These are phyloP conservation scores for Lipophrys pholis DNA, from an alignment of 2,113 vertebrate genomes.

Conservation along the genomic window DNA sequence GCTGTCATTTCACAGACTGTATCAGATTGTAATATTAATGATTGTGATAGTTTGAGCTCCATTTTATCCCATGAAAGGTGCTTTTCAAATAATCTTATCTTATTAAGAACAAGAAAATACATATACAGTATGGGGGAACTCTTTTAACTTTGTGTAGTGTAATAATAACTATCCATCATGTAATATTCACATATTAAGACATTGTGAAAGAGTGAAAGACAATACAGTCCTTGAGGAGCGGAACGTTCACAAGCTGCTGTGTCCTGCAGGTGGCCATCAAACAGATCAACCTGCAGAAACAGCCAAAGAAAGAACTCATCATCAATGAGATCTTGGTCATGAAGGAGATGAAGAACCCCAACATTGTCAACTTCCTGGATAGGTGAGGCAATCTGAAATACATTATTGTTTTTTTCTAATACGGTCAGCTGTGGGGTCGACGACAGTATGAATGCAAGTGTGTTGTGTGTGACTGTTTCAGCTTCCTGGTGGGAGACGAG, in stretches of 20 bases:
- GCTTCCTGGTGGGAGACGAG: constrained; percentile 97
- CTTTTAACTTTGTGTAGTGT: too few relatives aligned
- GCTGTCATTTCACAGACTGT: too few relatives aligned
- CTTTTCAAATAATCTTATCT: too few relatives aligned
- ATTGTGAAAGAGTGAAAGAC: too few relatives aligned
- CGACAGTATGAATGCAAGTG: not conserved
- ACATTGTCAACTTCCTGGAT: constrained; percentile 97
- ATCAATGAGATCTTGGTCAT: constrained; percentile 99
- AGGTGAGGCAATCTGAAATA: constrained; percentile 83
- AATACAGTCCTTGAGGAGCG: not conserved
- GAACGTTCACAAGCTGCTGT: constrained; percentile 19
- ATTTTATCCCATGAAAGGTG: too few relatives aligned
- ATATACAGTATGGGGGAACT: too few relatives aligned
- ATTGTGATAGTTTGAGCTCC: too few relatives aligned
- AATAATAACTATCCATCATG: too few relatives aligned
- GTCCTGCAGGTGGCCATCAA: constrained; percentile 94
- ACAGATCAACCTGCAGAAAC: constrained; percentile 98
- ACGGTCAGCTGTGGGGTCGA: not conserved
- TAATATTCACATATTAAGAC: too few relatives aligned
- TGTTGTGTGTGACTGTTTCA: constrained; percentile 52
- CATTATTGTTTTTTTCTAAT: not conserved
- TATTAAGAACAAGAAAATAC: too few relatives aligned
- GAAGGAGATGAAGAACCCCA: constrained; percentile 98
- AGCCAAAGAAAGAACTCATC: constrained; percentile 98
- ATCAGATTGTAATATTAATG: too few relatives aligned